Evolutionary conservation across 1,140 invertebrate species (phyloP).

Genomic region (Fopius arisanus): DNA sequence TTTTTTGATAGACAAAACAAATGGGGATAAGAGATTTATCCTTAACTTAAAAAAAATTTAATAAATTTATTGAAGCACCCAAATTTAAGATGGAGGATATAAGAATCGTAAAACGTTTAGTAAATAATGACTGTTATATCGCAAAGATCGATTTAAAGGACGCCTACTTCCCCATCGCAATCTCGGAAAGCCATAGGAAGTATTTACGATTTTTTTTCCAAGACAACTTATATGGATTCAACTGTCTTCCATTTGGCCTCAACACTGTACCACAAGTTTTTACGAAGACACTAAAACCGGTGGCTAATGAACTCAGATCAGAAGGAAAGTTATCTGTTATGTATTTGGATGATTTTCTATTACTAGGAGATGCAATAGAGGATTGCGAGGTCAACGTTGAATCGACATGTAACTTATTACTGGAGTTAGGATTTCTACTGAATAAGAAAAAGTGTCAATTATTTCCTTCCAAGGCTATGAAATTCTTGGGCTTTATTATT

Average conservation of each 20-base stretch:
- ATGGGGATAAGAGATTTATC: not conserved
- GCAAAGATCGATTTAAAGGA: not conserved
- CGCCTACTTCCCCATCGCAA: not conserved
- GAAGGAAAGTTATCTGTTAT: not conserved
- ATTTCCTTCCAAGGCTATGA: not conserved
- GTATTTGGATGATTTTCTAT: conserved; percentile 6
- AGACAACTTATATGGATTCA: not conserved
- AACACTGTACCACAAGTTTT: not conserved
- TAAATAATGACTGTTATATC: not conserved
- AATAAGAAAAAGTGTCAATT: not conserved
- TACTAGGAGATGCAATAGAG: not conserved
- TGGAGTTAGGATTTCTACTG: not conserved
- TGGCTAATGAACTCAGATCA: not conserved
- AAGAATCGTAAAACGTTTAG: not conserved
- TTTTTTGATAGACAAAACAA: not conserved
- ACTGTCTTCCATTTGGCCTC: conserved; percentile 10
- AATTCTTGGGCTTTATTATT: conserved; percentile 4
- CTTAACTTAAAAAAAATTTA: not conserved
- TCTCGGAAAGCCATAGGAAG: not conserved
- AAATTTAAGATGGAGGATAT: not conserved
- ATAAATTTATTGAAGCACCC: not conserved
- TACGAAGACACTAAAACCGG: conserved; percentile 9
- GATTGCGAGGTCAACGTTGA: not conserved
- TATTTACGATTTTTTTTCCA: not conserved
- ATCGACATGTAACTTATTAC: no score